Evolutionary conservation across 2,797 vertebrate species (phyloP), one percentile per base, ranked within the genome.

Genomic region (Hydrocynus forskahlii): DNA sequence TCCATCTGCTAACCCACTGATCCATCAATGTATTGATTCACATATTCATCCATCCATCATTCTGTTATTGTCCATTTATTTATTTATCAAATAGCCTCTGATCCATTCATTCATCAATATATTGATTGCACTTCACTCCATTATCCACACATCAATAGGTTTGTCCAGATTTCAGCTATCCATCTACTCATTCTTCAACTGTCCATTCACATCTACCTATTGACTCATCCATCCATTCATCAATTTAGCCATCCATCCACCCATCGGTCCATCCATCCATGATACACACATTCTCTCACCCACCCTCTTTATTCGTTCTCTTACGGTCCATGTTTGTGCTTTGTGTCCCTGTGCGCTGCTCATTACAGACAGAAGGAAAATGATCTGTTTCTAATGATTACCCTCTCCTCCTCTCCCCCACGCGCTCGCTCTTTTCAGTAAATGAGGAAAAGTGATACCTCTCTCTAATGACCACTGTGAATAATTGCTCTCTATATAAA

Each of bases 401-500:
- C 86, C 89, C 88, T 89, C 88, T 45, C 74, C 38, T 45, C 16
- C 55, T 23, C 85, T 43, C 38, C 86, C 79, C 79, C 90, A 90
- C 92, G 79, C 82, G n/a, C 80, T 83, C 66, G 50, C 78, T 85
- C 77, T 83, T 94, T 94, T 94, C 93, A 95, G 94, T 95, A 95
- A 95, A 95, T 94, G 94, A 94, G 93, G 89, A 89, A 94, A 95
- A 94, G 92, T 91, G 94, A 95, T 95, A 94, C 79, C 90, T 86
- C 91, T 87, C 92, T 93, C 92, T 95, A 94, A 95, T 95, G 93
- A 94, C 93, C 93, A 83, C 83, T 79, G 89, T 94, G 94, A 95
- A 94, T 94, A 94, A 95, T 95, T 88, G 85, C 88, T 86, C 84
- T 92, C 93, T 94, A 95, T 94, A 94, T 95, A 94, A 94, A 95